These are phyloP conservation scores for Lerema accius DNA, from an alignment of 1,140 invertebrate genomes.

Conservation along the genomic window DNA sequence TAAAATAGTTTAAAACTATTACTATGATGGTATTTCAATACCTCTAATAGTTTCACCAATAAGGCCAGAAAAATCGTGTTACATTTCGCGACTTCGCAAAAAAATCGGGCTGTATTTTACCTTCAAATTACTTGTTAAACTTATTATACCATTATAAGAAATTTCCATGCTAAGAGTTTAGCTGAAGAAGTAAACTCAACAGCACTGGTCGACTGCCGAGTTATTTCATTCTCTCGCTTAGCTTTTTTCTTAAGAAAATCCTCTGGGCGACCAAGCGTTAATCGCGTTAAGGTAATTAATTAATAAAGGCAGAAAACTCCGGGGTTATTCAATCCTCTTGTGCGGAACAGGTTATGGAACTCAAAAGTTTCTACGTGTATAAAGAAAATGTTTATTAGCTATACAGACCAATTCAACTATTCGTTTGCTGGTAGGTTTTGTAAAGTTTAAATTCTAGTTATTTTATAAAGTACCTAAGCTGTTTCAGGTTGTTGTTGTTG, in stretches of 20 bases:
- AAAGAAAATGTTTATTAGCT: background rate
- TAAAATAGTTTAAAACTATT: too few relatives aligned
- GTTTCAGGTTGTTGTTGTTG: too few relatives aligned
- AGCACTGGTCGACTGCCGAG: background rate
- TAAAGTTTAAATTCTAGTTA: background rate
- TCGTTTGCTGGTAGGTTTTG: too few relatives aligned
- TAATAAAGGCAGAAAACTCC: constrained; percentile 24
- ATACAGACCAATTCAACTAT: too few relatives aligned
- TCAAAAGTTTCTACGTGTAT: background rate
- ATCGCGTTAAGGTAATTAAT: constrained; percentile 29
- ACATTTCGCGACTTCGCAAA: too few relatives aligned
- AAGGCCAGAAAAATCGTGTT: too few relatives aligned
- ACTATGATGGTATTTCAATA: too few relatives aligned
- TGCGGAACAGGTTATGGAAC: background rate
- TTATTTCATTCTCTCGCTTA: background rate
- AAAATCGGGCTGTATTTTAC: too few relatives aligned
- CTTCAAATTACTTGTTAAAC: background rate
- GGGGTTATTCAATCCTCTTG: constrained; percentile 8
- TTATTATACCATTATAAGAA: background rate
- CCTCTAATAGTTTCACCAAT: too few relatives aligned
- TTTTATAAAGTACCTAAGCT: too few relatives aligned
- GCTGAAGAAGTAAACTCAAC: background rate
- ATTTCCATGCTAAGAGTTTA: background rate
- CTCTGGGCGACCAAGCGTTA: constrained; percentile 13
- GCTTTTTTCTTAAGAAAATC: constrained; percentile 13